phyloP scores from a whole-genome alignment of 2,888 invertebrate species.

The Drosophila formosana region DNA sequence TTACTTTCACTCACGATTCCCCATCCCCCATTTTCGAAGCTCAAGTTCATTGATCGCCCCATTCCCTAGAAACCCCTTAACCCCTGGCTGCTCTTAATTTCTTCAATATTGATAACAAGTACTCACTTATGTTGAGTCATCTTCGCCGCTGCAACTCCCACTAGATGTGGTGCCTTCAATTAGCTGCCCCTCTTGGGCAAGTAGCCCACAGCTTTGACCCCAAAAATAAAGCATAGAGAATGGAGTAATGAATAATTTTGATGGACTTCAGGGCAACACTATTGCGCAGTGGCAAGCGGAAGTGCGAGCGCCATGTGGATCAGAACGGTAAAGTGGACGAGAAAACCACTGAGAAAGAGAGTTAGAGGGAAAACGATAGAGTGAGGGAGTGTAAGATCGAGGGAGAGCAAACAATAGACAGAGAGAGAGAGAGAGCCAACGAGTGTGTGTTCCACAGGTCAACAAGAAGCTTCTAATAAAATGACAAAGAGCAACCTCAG shows the following conservation, averaged over 20 bases:
- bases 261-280: conserved; percentile 24
- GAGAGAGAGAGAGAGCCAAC: conserved; percentile 7
- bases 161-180: conserved; percentile 37
- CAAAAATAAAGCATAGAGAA: conserved; percentile 45
- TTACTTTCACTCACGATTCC: conserved; percentile 9
- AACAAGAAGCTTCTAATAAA: conserved; percentile 50
- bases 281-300: conserved; percentile 56
- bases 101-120: conserved; percentile 33
- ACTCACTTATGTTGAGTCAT: conserved; percentile 24
- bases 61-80: conserved; percentile 43
- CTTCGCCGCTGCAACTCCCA: conserved; percentile 19
- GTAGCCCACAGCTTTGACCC: conserved; percentile 58
- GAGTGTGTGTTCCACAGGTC: conserved; percentile 34
- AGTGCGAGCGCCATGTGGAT: conserved; percentile 63
- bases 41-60: conserved; percentile 56
- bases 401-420: not conserved
- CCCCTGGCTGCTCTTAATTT: conserved; percentile 42
- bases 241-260: conserved; percentile 57
- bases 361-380: not conserved
- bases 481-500: conserved; percentile 20
- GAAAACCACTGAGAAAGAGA: not conserved
- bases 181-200: conserved; percentile 37
- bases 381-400: not conserved
- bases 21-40: not conserved
- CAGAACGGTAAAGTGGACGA: conserved; percentile 54